Conservation (phyloP, 2,113 vertebrate genomes). For the Thomomys bottae region DNA sequence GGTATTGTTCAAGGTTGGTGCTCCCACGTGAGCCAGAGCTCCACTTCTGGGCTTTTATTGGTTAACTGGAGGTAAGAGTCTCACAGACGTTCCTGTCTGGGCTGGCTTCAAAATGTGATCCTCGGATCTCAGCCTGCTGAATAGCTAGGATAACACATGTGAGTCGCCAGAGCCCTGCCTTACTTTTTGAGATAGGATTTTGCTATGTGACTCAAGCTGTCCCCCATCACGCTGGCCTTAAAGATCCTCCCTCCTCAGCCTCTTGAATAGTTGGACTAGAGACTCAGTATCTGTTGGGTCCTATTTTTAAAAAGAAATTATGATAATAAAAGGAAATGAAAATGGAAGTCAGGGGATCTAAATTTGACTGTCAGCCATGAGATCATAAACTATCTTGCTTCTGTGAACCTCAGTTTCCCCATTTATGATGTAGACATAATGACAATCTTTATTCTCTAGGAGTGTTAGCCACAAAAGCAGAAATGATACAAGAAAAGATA, state of each 20-base stretch:
- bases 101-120: no score
- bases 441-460: neutral
- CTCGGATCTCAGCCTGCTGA: no score
- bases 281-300: neutral
- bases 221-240: neutral
- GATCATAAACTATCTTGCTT: neutral
- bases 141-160: no score
- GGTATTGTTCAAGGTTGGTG: no score
- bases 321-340: neutral
- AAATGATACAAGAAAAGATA: neutral
- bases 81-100: no score
- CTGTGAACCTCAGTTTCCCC: neutral
- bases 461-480: neutral
- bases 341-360: neutral
- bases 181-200: neutral
- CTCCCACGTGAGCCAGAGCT: no score
- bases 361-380: neutral
- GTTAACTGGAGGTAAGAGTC: no score
- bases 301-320: neutral
- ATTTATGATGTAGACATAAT: neutral
- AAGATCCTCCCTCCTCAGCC: neutral
- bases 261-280: neutral
- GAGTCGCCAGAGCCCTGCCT: neutral
- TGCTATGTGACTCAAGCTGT: neutral
- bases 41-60: no score